phyloP scores from a whole-genome alignment of 2,797 vertebrate species.

The Sebastes flavidus region DNA sequence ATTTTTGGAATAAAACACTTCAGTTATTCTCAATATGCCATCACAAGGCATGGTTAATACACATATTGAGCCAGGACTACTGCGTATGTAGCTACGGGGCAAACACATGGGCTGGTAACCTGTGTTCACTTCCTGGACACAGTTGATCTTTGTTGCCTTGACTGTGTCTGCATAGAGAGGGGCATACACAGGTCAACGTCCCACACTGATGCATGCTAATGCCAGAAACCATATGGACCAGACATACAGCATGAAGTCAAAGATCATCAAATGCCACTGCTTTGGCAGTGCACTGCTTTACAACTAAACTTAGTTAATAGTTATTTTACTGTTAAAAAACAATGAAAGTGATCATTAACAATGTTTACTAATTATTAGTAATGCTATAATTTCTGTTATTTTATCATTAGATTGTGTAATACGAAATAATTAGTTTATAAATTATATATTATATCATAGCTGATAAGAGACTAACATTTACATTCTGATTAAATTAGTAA shows the following conservation, averaged over 20 bases:
- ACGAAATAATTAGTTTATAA: no score
- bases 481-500: no score
- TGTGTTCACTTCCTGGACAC: conserved; percentile 6
- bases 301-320: background rate
- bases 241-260: background rate
- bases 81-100: conserved; percentile 1
- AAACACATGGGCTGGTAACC: conserved; percentile 38
- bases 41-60: conserved; percentile 38
- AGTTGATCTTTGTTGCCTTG: conserved; percentile 13
- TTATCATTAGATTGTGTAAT: no score
- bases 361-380: no score
- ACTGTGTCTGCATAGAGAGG: background rate
- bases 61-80: conserved; percentile 3
- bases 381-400: no score
- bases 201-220: background rate
- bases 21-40: background rate
- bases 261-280: background rate
- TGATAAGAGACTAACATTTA: no score
- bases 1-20: background rate
- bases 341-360: no score
- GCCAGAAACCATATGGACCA: no score
- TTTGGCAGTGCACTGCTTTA: no score
- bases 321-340: no score
- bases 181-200: conserved; percentile 4
- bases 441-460: no score